Evolutionary conservation across 64 coral and sea anemone species (phyloP), one percentile per base, ranked within the genome.

Genomic region (Montipora foliosa): DNA sequence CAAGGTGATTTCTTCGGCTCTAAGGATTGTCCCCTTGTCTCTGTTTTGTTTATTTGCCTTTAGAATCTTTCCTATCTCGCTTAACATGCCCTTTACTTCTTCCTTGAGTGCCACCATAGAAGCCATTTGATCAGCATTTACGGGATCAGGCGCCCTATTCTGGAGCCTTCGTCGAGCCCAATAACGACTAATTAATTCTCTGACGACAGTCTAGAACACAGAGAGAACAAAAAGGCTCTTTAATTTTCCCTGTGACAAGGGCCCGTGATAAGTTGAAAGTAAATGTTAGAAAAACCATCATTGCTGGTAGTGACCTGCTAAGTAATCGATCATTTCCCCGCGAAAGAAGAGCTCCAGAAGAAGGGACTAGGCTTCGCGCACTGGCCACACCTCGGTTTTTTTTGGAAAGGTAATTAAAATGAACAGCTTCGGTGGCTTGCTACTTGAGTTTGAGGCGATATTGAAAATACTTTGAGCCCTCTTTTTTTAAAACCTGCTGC

Each of bases 51-150:
- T 87, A 44, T 77, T 93, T 45, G 92, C 15, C 64, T 88, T 88
- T 4, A 93, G 61, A 16, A 93, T 93, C 16, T 93, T 93, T 7
- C 92, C 77, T 80, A 93, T 93, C 59, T 93, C 92, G 8, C 83
- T 88, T 15, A 93, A 48, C 92, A 93, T 93, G 22, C 88, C 92
- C 4, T 83, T 21, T 14, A 93, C 92, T 10, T 93, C 83, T 3
- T 93, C 92, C 16, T 80, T 88, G 20, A 93, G 67, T 49, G 62
- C 68, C 22, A 11, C 21, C 20, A 93, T 93, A 12, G 92, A 76
- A 76, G 46, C 58, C 45, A 92, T 21, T 24, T 90, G 77, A 53
- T 79, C 76, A 3, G 74, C 83, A 60, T 71, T 87, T 20, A 17
- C 59, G 58, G 12, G 53, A 14, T 78, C 64, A 21, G 70, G n/a